Base-by-base conservation (phyloP, 2,113 vertebrate genomes). In the Girardinichthys multiradiatus region DNA sequence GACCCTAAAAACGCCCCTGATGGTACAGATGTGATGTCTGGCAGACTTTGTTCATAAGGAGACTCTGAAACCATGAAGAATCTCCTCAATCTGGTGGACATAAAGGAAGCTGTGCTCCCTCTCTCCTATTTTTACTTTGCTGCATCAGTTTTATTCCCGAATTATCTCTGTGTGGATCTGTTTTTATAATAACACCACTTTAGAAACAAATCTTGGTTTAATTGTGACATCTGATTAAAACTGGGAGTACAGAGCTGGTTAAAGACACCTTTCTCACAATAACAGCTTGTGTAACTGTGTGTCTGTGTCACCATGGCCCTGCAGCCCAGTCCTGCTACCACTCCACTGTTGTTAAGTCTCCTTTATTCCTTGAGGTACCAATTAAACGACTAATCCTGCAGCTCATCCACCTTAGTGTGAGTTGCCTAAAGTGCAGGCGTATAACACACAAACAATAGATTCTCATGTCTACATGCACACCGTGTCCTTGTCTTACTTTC, bases 301-400 rank as follows among this genome's bases (percentile, higher is more conserved):
- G 64, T 67, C 74, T 76, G 72, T 31, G 80, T 87, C 75, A 74
- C 76, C 48, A 62, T 74, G 79, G 83, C 77, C 89, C 81, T 77
- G 70, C 87, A 87, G 83, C 71, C 70, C 73, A 83, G 70, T 80
- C 70, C 5, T 88, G 67, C 58, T 81, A 83, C 84, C 74, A 69
- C 72, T 86, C 77, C 68, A 77, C 76, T 83, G 87, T 87, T 89
- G 83, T 86, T 90, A 72, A 81, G 58, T 87, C 78, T 74, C 65
- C 30, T 45, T 63, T 92, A 89, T 91, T 94, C 92, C 93, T 93
- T 87, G 72, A 93, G 91, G 93, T 90, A 72, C 87, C 87, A 94
- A 92, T 92, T 93, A 92, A 90, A 86, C 63, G 79, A 82, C 88
- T 92, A 91, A 91, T 89, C 88, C 89, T 87, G 81, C 80, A 82